Percentiles rank a stretch among this genome's conserved stretches.
These are phyloP conservation scores for Illadopsis cleaveri DNA, from an alignment of 2,113 vertebrate genomes.

Conservation along the genomic window DNA sequence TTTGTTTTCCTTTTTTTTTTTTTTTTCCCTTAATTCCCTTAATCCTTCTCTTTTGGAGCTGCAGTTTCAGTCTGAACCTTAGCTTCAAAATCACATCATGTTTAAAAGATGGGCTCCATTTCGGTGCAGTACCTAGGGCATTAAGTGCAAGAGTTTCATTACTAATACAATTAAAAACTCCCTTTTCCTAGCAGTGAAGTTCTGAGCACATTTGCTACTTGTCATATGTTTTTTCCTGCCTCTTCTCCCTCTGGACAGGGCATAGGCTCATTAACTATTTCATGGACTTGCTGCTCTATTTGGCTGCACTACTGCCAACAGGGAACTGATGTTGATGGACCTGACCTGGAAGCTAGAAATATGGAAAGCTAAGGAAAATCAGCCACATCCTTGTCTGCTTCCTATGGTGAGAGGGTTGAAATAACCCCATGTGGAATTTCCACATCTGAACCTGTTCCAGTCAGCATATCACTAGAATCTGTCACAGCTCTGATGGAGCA, in stretches of 20 bases:
- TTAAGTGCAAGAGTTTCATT: background rate
- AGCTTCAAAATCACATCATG: background rate
- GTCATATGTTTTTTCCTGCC: background rate
- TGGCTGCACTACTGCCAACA: background rate
- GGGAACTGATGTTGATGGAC: background rate
- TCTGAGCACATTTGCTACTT: background rate
- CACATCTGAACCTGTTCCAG: background rate
- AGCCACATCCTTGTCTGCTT: background rate
- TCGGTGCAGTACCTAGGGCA: background rate
- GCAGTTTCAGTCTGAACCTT: background rate
- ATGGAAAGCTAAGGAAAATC: background rate
- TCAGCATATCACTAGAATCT: background rate
- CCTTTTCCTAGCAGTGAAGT: background rate
- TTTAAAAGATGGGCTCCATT: background rate
- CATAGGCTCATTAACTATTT: background rate
- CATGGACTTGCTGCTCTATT: background rate
- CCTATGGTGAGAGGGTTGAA: background rate
- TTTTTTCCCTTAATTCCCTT: background rate
- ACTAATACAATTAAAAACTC: background rate
- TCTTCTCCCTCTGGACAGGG: background rate
- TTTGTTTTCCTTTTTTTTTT: background rate
- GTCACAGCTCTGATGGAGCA: rapidly evolving
- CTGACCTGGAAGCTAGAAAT: background rate
- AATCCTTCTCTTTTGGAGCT: background rate
- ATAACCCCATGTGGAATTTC: background rate